Evolutionary conservation across 2,797 vertebrate species (phyloP).

Genomic region (Falco naumanni): DNA sequence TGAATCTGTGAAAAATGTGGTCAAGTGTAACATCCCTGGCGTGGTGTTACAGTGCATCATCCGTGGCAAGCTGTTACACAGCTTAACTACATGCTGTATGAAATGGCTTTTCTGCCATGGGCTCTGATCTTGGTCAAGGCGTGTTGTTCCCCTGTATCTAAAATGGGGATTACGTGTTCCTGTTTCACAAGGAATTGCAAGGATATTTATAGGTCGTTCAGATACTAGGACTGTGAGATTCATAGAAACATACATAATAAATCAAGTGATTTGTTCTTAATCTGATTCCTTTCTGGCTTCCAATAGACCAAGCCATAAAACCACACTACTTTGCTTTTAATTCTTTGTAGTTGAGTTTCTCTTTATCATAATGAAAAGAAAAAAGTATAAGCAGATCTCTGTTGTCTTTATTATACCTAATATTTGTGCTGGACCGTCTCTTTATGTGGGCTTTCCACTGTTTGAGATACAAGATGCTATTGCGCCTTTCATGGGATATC

Average conservation of each 20-base stretch:
- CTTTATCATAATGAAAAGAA: neutral
- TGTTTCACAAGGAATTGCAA: neutral
- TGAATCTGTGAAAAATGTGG: neutral
- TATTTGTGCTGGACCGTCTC: neutral
- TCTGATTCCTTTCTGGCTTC: neutral
- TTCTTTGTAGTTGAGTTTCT: neutral
- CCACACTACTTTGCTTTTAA: neutral
- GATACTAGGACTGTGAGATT: neutral
- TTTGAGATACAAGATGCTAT: neutral
- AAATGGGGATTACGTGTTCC: neutral
- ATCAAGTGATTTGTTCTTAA: slow-evolving; percentile 5
- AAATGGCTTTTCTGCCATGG: neutral
- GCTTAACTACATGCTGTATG: neutral
- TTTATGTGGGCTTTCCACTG: neutral
- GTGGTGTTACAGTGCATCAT: neutral
- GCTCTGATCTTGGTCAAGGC: neutral
- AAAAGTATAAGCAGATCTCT: neutral
- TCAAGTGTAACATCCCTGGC: neutral
- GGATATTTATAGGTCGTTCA: neutral
- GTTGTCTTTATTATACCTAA: neutral
- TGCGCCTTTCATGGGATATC: neutral
- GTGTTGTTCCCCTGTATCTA: neutral
- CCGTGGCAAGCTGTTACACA: fast-evolving
- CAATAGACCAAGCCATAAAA: neutral
- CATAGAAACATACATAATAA: neutral